A percentile compares a stretch with the other conserved stretches of the same genome.
Conservation (phyloP, 2,797 vertebrate genomes). For the Gymnothorax reevesii region DNA sequence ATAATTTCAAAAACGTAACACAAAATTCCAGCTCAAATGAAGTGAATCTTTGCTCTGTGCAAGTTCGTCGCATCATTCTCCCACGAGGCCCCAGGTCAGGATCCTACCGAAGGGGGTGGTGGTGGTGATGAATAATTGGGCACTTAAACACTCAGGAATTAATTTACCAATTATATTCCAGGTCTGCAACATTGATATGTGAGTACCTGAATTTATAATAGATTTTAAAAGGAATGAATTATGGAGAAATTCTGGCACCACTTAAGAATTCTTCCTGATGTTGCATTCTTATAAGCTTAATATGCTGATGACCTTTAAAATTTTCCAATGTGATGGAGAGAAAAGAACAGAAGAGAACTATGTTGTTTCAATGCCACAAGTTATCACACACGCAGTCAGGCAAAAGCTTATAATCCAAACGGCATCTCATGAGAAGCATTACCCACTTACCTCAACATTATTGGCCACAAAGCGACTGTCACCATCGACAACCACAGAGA, state of each 20-base stretch:
- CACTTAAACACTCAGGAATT: slow-evolving; percentile 1
- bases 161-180: neutral
- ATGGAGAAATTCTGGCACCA: neutral
- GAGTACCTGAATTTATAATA: neutral
- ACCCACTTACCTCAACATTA: slow-evolving; percentile 82
- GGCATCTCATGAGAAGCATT: neutral
- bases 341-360: no score
- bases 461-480: slow-evolving; percentile 88
- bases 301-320: no score
- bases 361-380: no score
- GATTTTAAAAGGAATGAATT: neutral
- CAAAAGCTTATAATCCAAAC: neutral
- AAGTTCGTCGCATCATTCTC: neutral
- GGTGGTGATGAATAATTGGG: slow-evolving; percentile 6
- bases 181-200: neutral
- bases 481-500: slow-evolving; percentile 83
- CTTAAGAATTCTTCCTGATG: no score
- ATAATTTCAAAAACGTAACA: neutral
- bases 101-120: neutral
- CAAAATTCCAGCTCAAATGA: neutral
- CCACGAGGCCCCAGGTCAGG: neutral
- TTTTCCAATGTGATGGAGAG: no score
- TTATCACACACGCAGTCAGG: no score
- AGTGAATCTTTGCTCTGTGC: neutral
- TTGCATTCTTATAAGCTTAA: no score